Evolutionary conservation across 2,797 vertebrate genomes (phyloP), one percentile per base, ranked within the genome.

Genomic region (Salarias fasciatus): DNA sequence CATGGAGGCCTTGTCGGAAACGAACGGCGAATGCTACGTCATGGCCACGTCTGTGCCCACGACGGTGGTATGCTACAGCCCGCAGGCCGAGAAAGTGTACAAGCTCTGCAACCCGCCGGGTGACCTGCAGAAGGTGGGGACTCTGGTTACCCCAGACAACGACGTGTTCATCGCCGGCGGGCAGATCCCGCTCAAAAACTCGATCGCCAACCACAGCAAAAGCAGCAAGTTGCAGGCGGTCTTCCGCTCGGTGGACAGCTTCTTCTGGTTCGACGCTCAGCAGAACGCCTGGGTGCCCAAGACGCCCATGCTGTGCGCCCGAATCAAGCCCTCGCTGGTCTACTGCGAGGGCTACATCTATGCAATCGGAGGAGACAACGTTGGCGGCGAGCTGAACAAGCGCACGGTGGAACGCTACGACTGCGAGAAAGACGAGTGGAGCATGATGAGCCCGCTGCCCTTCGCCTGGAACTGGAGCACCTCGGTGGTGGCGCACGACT

Each of bases 61-160:
- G 8, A 91, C 94, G 7, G 95, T 95, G 51, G 96, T 99, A 74
- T 99, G 97, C 88, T 99, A 99, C 76, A 99, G 98, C 80, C 97
- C 97, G 1, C 98, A 99, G 86, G 97, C 98, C 5, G 98, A 99
- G 84, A 99, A 99, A 36, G 96, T 99, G 58, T 99, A 99, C 93
- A 98, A 97, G 90, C 93, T 99, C 9, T 94, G 94, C 79, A 96
- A 90, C 74, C 97, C 96, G 9, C 97, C 98, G 0, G 95, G 95
- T 1, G 96, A 96, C 79, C 80, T 99, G 83, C 97, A 97, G 88
- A 98, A 98, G 79, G 95, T 98, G 33, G 97, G 97, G 2, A 95
- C 96, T 0, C 94, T 99, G 0, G 97, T 99, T 8, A 98, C 97
- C 6, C 96, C 97, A 0, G 98, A 99, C 77, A 99, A 99, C 2